Base-by-base conservation (phyloP, 2,888 invertebrate species). In the Leucoma salicis region DNA sequence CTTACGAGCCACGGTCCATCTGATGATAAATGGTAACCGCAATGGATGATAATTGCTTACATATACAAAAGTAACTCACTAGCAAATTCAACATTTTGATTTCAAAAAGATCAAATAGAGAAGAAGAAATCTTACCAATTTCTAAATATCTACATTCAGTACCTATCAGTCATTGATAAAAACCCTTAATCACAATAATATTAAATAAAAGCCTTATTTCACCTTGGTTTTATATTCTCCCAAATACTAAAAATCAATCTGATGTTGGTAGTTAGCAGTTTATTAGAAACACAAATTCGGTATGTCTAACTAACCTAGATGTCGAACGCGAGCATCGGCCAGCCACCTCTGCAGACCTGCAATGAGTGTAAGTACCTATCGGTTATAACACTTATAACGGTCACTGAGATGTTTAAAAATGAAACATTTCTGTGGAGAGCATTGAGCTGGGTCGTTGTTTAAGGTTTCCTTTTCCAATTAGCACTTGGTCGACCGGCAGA, bases 391-490 rank as follows among this genome's bases (percentile, higher is more conserved):
- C 86, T 83, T 71, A 81, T 87, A 88, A 87, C 87, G 87, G 87
- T 84, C 74, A 66, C 70, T 66, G 60, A 65, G 74, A 74, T 80
- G 78, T 85, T 88, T 84, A 85, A 88, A 87, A 87, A 87, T 87
- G 87, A 87, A 88, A 82, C 87, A 82, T 87, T 85, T 85, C 83
- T 85, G 86, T 86, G 76, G 82, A 83, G 88, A 87, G 87, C 87
- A 82, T 85, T 87, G 88, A 86, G 88, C 86, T 76, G 74, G 77
- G 78, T 78, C 80, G 86, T 86, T 89, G 90, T 90, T 89, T 77
- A 82, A 87, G 72, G 90, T 90, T 90, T 87, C 85, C 90, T 86
- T 88, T 90, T 74, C 78, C 89, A 90, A 90, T 90, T 90, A 90
- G 82, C 90, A 89, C 90, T 69, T 71, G 69, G 74, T 75, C 78